Evolutionary conservation across 2,797 vertebrate species (phyloP).

Genomic region (Hippoglossus hippoglossus): DNA sequence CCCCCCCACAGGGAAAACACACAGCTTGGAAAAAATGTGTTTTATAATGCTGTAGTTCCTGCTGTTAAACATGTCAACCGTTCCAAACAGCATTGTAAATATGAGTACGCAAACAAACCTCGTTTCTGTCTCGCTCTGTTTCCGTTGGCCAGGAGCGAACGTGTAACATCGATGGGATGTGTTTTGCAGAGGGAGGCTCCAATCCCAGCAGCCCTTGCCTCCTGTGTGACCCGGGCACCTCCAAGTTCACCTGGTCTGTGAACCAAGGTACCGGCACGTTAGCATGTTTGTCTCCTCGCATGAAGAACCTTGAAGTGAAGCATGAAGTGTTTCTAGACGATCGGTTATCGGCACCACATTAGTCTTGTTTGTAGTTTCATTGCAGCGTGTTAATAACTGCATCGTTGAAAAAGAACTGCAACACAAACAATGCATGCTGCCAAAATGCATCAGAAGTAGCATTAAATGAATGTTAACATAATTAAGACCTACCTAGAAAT

Average conservation of each 20-base stretch:
- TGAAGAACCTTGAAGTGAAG: no score
- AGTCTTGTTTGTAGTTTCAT: no score
- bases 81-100: conserved; percentile 9
- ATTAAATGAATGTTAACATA: no score
- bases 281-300: not conserved
- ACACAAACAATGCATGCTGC: no score
- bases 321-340: no score
- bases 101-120: conserved; percentile 12
- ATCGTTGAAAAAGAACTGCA: no score
- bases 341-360: no score
- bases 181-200: conserved; percentile 83
- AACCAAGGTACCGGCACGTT: conserved; percentile 81
- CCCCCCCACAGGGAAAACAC: not conserved
- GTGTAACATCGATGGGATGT: conserved; percentile 89
- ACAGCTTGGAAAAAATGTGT: not conserved
- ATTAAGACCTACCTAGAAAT: no score
- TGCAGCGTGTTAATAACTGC: no score
- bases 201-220: conserved; percentile 87
- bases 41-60: conserved; percentile 7
- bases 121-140: not conserved
- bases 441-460: no score
- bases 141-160: conserved; percentile 81
- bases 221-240: conserved; percentile 82
- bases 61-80: not conserved
- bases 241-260: conserved; percentile 87